Base-by-base conservation (phyloP, 2,888 invertebrate species). In the Artemia sp. region DNA sequence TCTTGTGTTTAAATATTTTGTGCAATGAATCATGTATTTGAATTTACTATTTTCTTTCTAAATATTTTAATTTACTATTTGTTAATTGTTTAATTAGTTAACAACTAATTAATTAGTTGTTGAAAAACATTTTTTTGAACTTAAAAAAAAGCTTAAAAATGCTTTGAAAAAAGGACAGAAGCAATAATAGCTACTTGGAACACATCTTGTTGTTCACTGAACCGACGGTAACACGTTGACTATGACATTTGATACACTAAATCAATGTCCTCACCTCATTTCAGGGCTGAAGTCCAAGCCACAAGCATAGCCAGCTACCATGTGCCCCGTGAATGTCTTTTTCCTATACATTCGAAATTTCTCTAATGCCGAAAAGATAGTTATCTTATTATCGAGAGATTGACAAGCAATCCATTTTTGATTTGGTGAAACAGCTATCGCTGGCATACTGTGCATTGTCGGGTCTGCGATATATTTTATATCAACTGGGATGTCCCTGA, bases 401-500 rank as follows among this genome's bases (percentile, higher is more conserved):
- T 99, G 98, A 77, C 97, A 98, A 0, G 97, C 96, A 72, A 98
- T 82, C 97, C 98, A 99, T 80, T 97, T 97, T 77, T 92, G 91
- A 82, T 97, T 97, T 1, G 96, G 97, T 0, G 96, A 89, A 8
- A 88, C 84, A 0, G 93, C 91, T 0, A 97, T 96, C 0, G 94
- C 89, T 0, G 98, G 98, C 86, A 98, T 92, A 8, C 97, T 96
- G 80, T 99, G 98, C 93, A 99, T 95, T 0, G 92, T 87, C 0
- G 98, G 97, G 80, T 99, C 98, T 1, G 98, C 98, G 73, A 99
- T 97, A 79, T 98, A 95, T 78, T 99, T 99, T 89, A 98, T 98
- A 79, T 99, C 98, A 1, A 98, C 98, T 0, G 92, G 92, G 76
- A 92, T 92, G 77, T 92, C 92, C 82, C 82, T 82, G 70, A 69